A percentile compares a stretch with the other conserved stretches of the same genome.
These are phyloP conservation scores for Calyptomena viridis DNA, from an alignment of 2,113 vertebrate species.

Conservation along the genomic window DNA sequence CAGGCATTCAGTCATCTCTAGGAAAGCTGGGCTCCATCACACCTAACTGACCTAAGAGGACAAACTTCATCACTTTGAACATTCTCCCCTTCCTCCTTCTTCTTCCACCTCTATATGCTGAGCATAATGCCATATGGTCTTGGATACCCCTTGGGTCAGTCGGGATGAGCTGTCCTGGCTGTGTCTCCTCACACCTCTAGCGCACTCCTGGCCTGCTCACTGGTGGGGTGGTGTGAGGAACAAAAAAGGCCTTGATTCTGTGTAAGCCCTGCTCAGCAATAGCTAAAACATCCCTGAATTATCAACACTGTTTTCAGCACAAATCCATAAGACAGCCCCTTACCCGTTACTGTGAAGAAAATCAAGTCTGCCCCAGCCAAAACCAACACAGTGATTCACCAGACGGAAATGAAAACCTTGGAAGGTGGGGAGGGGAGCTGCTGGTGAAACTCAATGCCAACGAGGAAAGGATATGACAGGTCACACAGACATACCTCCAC, in stretches of 20 bases:
- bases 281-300: neutral
- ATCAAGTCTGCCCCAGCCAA: neutral
- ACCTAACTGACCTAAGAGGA: neutral
- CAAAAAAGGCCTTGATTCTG: neutral
- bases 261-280: neutral
- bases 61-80: neutral
- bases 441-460: rapidly evolving
- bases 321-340: neutral
- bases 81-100: neutral
- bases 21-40: neutral
- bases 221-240: neutral
- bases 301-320: neutral
- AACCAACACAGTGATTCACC: neutral
- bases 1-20: neutral
- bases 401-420: neutral
- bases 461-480: neutral
- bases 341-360: neutral
- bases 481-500: neutral
- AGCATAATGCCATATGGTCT: neutral
- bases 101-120: neutral
- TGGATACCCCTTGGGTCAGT: neutral
- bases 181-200: neutral
- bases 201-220: neutral
- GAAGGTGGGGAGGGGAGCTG: neutral
- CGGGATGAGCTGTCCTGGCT: neutral